These are phyloP conservation scores for Percopsis transmontana DNA, from an alignment of 2,113 vertebrate species.

Conservation along the genomic window DNA sequence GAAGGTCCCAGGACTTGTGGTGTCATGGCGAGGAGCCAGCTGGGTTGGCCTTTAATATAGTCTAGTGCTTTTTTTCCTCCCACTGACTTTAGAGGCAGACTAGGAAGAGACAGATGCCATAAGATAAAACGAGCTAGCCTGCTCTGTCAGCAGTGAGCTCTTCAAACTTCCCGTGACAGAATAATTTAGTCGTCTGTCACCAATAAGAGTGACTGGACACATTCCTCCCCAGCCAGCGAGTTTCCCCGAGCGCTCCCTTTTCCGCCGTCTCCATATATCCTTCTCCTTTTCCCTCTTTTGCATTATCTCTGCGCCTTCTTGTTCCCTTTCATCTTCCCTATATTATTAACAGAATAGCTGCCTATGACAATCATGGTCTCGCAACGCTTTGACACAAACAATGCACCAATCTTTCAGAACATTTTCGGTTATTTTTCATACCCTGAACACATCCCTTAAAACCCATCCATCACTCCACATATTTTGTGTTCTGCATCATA, in stretches of 20 bases:
- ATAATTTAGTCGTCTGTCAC: slow-evolving; percentile 63
- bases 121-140: slow-evolving; percentile 37
- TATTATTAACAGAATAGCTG: background rate
- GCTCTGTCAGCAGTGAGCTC: slow-evolving; percentile 43
- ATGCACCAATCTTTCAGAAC: slow-evolving; percentile 8
- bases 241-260: background rate
- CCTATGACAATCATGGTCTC: slow-evolving; percentile 4
- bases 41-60: slow-evolving; percentile 22
- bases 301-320: background rate
- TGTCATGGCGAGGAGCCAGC: slow-evolving; percentile 41
- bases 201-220: slow-evolving; percentile 18
- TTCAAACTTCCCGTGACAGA: slow-evolving; percentile 56
- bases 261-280: background rate
- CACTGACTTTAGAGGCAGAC: slow-evolving; percentile 23
- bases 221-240: slow-evolving; percentile 9
- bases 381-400: background rate
- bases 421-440: background rate
- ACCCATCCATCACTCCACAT: background rate
- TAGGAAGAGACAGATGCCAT: slow-evolving; percentile 47
- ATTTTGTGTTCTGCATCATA: background rate
- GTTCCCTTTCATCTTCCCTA: no score
- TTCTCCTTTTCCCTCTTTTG: background rate
- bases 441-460: background rate
- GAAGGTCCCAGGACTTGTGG: slow-evolving; percentile 21
- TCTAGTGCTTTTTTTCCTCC: slow-evolving; percentile 1